Percentiles rank a stretch among this genome's conserved stretches.
Conservation (phyloP, 35 echinoderm and acorn worm species). For the Ophioderma brevispina region DNA sequence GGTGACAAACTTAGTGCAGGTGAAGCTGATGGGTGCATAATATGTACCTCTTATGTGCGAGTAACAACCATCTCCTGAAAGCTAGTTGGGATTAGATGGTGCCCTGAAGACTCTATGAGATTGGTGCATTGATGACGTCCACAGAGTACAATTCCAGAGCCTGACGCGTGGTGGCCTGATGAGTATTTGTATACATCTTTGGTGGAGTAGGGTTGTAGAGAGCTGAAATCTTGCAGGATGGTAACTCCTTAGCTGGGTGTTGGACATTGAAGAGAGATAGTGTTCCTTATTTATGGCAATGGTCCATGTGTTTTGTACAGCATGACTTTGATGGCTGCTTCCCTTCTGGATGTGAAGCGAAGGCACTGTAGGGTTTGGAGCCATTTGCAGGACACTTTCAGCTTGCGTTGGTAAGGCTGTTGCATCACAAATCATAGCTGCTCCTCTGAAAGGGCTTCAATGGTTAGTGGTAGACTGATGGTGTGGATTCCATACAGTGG, state of each 20-base stretch:
- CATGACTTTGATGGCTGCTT: slow-evolving; percentile 45
- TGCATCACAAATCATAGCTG: slow-evolving; percentile 46
- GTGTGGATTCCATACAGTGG: slow-evolving; percentile 55
- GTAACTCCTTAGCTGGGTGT: slow-evolving; percentile 6
- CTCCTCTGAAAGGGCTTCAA: slow-evolving; percentile 50
- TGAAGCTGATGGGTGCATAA: not conserved
- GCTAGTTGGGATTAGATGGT: not conserved
- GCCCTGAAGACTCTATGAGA: slow-evolving; percentile 8
- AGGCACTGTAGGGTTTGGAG: slow-evolving; percentile 29
- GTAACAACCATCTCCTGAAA: not conserved
- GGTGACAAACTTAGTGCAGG: not conserved
- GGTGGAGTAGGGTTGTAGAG: slow-evolving; percentile 28
- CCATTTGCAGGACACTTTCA: not conserved
- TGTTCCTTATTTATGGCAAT: not conserved
- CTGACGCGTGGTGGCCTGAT: slow-evolving; percentile 34
- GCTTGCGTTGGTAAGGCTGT: slow-evolving; percentile 6
- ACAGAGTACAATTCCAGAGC: not conserved
- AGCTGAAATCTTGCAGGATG: slow-evolving; percentile 23
- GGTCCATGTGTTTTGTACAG: slow-evolving; percentile 34
- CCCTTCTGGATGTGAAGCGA: slow-evolving; percentile 40
- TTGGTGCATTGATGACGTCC: slow-evolving; percentile 18
- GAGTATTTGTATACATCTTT: slow-evolving; percentile 27
- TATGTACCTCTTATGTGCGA: not conserved
- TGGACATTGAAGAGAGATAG: not conserved
- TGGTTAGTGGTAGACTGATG: slow-evolving; percentile 34